Evolutionary conservation across 1,140 invertebrate species (phyloP), one percentile per base, ranked within the genome.

Genomic region (Euura saliciscinereae): DNA sequence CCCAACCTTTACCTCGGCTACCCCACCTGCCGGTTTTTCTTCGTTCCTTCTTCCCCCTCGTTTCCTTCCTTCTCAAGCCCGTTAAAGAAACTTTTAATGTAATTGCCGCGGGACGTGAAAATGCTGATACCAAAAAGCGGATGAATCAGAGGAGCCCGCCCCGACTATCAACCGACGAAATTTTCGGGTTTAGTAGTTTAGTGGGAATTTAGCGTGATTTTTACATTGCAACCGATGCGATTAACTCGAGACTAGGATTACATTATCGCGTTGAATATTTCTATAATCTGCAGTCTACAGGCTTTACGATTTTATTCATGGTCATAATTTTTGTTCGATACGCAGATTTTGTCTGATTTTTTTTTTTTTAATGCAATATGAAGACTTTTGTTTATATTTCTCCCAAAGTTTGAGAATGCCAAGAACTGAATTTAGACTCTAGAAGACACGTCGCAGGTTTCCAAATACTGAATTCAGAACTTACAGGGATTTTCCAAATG

Each of bases 81-180:
- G 11, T 68, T 79, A 79, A 78, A 79, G 78, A 79, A 79, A 79
- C 78, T 79, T 79, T 79, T 79, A 79, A 79, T 79, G 78, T 79
- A 79, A 79, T 79, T 79, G 78, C 78, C 78, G 78, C 76, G 74
- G 78, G 78, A 79, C 78, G 78, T 79, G 78, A 79, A 79, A 79
- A 79, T 78, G 78, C 78, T 79, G 78, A 79, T 79, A 79, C 78
- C 78, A 76, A 59, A 59, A 4, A n/a, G 51, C 51, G 13, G 13
- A 59, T 59, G 51, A 59, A 59, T 59, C 51, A 59, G 51, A 59
- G 51, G 28, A 59, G 51, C 51, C 51, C 13, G 51, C 51, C 13
- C 51, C 13, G 51, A 59, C 51, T 59, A 59, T 59, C 51, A 59
- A 59, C 8, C 51, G 51, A 11, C 28, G 51, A 59, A 59, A 59